Conservation (phyloP, 2,888 invertebrate genomes). For the Leptogaster cylindrica region DNA sequence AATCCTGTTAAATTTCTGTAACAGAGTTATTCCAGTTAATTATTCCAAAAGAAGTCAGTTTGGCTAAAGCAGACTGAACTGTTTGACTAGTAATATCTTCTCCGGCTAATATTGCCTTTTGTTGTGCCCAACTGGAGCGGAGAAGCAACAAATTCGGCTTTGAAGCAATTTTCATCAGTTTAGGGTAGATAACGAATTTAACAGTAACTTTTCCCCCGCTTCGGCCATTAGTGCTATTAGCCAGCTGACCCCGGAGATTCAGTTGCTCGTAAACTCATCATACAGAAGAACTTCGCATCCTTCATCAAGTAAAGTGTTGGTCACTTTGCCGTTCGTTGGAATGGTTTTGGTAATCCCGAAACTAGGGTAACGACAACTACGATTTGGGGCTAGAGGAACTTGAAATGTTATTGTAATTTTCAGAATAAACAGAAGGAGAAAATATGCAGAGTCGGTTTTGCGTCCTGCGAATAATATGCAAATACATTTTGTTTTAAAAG, state of each 20-base stretch:
- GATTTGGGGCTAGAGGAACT: neutral
- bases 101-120: too few species aligned
- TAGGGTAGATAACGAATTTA: neutral
- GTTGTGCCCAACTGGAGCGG: too few species aligned
- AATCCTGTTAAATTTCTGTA: too few species aligned
- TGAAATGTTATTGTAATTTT: conserved; percentile 2
- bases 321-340: neutral
- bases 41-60: too few species aligned
- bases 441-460: too few species aligned
- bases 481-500: too few species aligned
- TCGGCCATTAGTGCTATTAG: neutral
- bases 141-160: too few species aligned
- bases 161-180: neutral
- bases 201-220: neutral
- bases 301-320: conserved; percentile 5
- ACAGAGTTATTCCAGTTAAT: too few species aligned
- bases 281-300: neutral
- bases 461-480: neutral
- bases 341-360: neutral
- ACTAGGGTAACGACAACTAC: neutral
- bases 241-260: neutral
- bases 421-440: neutral
- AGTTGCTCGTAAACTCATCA: conserved; percentile 4
- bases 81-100: too few species aligned
- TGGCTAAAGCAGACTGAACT: too few species aligned